phyloP scores from a whole-genome alignment of 2,888 invertebrate species.

The Abrostola tripartita region DNA sequence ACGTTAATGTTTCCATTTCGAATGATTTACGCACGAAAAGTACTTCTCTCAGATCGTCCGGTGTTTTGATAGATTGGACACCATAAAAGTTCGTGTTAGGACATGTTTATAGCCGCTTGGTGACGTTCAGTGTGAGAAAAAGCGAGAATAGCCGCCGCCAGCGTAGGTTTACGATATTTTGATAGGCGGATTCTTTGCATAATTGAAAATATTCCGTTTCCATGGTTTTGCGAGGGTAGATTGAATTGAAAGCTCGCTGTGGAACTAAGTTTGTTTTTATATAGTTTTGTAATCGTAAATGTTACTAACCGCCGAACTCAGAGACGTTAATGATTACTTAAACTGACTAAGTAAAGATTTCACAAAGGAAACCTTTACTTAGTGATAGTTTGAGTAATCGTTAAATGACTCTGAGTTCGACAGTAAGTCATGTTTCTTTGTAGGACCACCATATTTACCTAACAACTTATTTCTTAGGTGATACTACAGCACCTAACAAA shows the following conservation, averaged over 20 bases:
- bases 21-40: conserved; percentile 46
- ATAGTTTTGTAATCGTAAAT: too few relatives aligned
- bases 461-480: too few relatives aligned
- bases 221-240: conserved; percentile 13
- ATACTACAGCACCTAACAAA: too few relatives aligned
- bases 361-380: too few relatives aligned
- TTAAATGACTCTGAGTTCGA: too few relatives aligned
- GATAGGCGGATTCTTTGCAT: conserved; percentile 46
- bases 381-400: too few relatives aligned
- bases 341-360: too few relatives aligned
- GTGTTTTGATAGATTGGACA: conserved; percentile 50
- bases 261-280: too few relatives aligned
- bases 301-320: too few relatives aligned
- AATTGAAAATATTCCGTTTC: conserved; percentile 39
- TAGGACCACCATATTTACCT: too few relatives aligned
- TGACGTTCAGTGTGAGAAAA: conserved; percentile 50
- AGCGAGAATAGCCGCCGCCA: conserved; percentile 12
- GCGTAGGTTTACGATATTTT: conserved; percentile 42
- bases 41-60: conserved; percentile 42
- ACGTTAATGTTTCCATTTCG: conserved; percentile 38
- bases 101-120: conserved; percentile 38
- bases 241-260: neutral
- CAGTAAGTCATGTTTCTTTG: too few relatives aligned
- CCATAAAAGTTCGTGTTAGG: conserved; percentile 46
- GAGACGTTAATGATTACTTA: too few relatives aligned